phyloP scores from a whole-genome alignment of 2,113 vertebrate genomes.

The Donacobius atricapilla region DNA sequence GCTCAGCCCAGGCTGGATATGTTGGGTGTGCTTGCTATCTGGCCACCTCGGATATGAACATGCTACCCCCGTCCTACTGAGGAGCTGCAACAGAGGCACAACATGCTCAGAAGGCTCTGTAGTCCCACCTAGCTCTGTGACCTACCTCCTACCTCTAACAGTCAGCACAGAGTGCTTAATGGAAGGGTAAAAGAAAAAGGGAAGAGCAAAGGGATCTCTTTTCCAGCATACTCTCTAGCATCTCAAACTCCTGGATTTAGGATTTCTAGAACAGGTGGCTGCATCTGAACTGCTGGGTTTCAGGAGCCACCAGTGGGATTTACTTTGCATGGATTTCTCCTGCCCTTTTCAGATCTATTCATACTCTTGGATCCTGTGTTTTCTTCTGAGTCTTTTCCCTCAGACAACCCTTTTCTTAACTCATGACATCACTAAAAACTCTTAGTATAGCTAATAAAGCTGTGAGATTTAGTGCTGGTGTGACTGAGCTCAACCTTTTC shows the following conservation, averaged over 20 bases:
- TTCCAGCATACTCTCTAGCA: not conserved
- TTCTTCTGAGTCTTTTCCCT: not conserved
- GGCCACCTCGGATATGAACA: accelerated
- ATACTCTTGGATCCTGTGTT: not conserved
- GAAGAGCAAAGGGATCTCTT: not conserved
- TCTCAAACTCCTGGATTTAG: not conserved
- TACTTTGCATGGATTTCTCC: not conserved
- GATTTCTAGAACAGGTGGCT: not conserved
- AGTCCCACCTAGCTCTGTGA: not conserved
- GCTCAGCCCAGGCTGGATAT: not conserved
- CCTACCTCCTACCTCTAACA: not conserved
- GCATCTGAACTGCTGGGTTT: not conserved
- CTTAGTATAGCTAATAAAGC: not conserved
- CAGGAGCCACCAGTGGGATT: not conserved
- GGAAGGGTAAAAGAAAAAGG: not conserved
- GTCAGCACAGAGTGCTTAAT: not conserved
- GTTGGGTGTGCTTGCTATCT: not conserved
- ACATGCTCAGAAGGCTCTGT: not conserved
- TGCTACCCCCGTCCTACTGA: accelerated
- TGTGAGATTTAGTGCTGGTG: not conserved
- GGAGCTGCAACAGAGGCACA: accelerated
- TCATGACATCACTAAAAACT: not conserved
- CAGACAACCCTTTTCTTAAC: not conserved
- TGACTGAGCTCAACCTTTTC: not conserved
- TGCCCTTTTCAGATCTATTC: not conserved